These are phyloP conservation scores for Oeneis ivallda DNA, from an alignment of 2,888 invertebrate species.

Conservation along the genomic window DNA sequence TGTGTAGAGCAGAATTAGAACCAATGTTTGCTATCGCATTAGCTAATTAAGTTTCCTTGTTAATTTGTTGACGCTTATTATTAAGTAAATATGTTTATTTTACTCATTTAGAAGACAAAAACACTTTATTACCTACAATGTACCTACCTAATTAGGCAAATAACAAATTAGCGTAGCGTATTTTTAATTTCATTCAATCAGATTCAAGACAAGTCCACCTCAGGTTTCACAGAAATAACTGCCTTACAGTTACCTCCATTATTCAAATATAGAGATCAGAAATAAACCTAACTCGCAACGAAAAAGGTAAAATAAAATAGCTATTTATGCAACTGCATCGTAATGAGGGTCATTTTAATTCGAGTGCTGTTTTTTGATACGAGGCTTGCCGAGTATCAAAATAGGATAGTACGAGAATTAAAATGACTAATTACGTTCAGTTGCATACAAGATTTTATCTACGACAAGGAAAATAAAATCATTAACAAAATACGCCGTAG, in stretches of 20 bases:
- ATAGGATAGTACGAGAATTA: no score
- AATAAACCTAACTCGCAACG: slow-evolving; percentile 27
- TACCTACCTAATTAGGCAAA: neutral
- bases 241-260: slow-evolving; percentile 7
- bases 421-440: no score
- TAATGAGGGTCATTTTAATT: no score
- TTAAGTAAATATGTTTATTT: neutral
- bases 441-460: no score
- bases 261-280: slow-evolving; percentile 26
- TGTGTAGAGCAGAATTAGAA: neutral
- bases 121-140: neutral
- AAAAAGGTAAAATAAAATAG: slow-evolving; percentile 25
- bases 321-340: no score
- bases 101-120: slow-evolving; percentile 5
- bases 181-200: neutral
- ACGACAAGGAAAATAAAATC: no score
- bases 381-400: no score
- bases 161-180: neutral
- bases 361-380: no score
- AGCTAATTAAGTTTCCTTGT: slow-evolving; percentile 19
- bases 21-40: slow-evolving; percentile 8
- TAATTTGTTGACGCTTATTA: slow-evolving; percentile 1
- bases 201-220: neutral
- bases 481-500: no score
- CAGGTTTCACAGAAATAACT: slow-evolving; percentile 8